These are phyloP conservation scores for Micrastur ruficollis DNA, from an alignment of 2,797 vertebrate species.

Conservation along the genomic window DNA sequence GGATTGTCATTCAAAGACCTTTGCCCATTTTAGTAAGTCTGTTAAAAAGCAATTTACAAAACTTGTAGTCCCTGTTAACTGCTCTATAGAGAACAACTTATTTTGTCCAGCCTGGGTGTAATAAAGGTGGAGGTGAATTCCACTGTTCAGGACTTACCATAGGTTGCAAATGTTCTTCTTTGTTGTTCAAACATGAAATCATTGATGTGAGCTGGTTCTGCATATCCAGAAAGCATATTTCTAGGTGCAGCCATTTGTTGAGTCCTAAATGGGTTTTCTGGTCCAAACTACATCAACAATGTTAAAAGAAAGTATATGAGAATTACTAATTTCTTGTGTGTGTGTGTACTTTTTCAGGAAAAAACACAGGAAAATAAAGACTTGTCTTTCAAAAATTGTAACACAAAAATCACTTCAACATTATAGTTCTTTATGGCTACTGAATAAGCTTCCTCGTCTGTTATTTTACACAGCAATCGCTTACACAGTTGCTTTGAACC, in stretches of 20 bases:
- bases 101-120: neutral
- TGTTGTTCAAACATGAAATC: conserved; percentile 99
- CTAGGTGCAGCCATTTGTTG: conserved; percentile 98
- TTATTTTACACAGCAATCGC: neutral
- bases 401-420: neutral
- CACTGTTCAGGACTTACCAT: conserved; percentile 77
- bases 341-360: neutral
- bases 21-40: neutral
- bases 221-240: conserved; percentile 97
- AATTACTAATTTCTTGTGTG: neutral
- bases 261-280: conserved; percentile 89
- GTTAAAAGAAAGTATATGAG: neutral
- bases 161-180: conserved; percentile 94
- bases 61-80: neutral
- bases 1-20: neutral
- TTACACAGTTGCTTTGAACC: neutral
- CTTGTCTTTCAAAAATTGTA: neutral
- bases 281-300: conserved; percentile 85
- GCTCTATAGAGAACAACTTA: neutral
- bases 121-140: neutral
- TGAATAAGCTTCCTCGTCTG: neutral
- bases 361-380: neutral
- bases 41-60: neutral
- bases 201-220: conserved; percentile 94
- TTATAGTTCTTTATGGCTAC: neutral